Conservation (phyloP, 2,113 vertebrate species). For the Oryzias melastigma region DNA sequence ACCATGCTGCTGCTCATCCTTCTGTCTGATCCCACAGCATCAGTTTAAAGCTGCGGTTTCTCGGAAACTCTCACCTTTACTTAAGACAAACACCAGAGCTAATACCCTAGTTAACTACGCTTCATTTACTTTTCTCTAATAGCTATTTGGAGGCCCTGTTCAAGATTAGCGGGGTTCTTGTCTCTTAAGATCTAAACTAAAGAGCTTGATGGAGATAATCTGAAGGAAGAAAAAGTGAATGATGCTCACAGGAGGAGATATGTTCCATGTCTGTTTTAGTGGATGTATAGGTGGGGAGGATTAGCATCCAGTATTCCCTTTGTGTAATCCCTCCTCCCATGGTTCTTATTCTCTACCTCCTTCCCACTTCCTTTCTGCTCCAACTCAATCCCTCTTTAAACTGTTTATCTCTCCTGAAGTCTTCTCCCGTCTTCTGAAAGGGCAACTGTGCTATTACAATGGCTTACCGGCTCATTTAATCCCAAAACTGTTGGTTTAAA, state of each 20-base stretch:
- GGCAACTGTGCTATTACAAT: slow-evolving; percentile 38
- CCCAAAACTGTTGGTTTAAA: slow-evolving; percentile 63
- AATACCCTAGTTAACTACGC: slow-evolving; percentile 32
- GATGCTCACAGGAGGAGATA: slow-evolving; percentile 36
- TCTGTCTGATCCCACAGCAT: slow-evolving; percentile 16
- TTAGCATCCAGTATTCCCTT: slow-evolving; percentile 72
- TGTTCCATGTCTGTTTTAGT: slow-evolving; percentile 22
- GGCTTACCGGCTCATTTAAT: slow-evolving; percentile 69
- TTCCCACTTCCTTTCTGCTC: neutral
- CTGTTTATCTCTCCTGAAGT: slow-evolving; percentile 31
- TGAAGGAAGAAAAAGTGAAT: slow-evolving; percentile 20
- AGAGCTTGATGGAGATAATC: slow-evolving; percentile 22
- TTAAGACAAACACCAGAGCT: slow-evolving; percentile 42
- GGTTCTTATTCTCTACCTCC: slow-evolving; percentile 11
- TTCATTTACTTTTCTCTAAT: slow-evolving; percentile 46
- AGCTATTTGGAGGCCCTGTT: slow-evolving; percentile 44
- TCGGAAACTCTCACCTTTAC: slow-evolving; percentile 30
- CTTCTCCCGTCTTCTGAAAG: slow-evolving; percentile 39
- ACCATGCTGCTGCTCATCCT: neutral
- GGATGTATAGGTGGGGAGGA: slow-evolving; percentile 52
- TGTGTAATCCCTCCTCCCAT: slow-evolving; percentile 51
- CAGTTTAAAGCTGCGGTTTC: slow-evolving; percentile 12
- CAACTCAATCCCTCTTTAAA: slow-evolving; percentile 27
- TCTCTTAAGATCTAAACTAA: slow-evolving; percentile 45
- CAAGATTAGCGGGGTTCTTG: slow-evolving; percentile 52